phyloP scores from a whole-genome alignment of 2,888 invertebrate species.

The Caenorhabditis doughertyi region DNA sequence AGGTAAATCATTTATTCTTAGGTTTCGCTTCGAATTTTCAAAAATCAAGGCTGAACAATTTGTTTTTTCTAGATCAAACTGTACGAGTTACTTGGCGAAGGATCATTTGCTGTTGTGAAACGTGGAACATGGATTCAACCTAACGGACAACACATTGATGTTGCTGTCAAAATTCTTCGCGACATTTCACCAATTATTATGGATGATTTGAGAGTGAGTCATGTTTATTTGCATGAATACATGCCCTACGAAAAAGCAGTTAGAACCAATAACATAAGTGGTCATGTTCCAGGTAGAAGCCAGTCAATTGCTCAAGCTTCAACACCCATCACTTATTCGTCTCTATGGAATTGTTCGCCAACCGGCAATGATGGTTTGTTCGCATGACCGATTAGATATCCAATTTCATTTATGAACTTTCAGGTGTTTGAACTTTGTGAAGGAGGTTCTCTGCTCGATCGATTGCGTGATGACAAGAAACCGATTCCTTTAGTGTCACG shows the following conservation, averaged over 20 bases:
- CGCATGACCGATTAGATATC: conserved; percentile 13
- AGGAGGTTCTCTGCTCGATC: conserved; percentile 84
- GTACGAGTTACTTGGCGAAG: conserved; percentile 92
- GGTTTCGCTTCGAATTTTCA: background rate
- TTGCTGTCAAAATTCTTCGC: conserved; percentile 97
- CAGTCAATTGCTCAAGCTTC: conserved; percentile 71
- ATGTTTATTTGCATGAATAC: no score
- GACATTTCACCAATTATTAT: conserved; percentile 94
- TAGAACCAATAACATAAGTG: no score
- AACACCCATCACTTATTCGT: conserved; percentile 91
- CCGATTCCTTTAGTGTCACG: conserved; percentile 92
- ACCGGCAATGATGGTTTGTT: conserved; percentile 94
- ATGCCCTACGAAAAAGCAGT: background rate
- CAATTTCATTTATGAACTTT: conserved; percentile 49
- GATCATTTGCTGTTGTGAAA: conserved; percentile 96
- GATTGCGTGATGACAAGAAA: conserved; percentile 85
- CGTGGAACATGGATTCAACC: conserved; percentile 92
- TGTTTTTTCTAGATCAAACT: conserved; percentile 83
- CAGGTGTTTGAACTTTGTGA: conserved; percentile 85
- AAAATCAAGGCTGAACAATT: no score
- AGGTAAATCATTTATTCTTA: conserved; percentile 30
- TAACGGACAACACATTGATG: conserved; percentile 84
- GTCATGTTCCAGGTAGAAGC: conserved; percentile 59
- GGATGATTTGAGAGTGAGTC: conserved; percentile 90
- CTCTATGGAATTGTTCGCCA: conserved; percentile 95